A percentile compares a stretch with the other conserved stretches of the same genome.
Evolutionary conservation across 1,140 invertebrate genomes (phyloP).

Genomic region (Sinonovacula constricta): DNA sequence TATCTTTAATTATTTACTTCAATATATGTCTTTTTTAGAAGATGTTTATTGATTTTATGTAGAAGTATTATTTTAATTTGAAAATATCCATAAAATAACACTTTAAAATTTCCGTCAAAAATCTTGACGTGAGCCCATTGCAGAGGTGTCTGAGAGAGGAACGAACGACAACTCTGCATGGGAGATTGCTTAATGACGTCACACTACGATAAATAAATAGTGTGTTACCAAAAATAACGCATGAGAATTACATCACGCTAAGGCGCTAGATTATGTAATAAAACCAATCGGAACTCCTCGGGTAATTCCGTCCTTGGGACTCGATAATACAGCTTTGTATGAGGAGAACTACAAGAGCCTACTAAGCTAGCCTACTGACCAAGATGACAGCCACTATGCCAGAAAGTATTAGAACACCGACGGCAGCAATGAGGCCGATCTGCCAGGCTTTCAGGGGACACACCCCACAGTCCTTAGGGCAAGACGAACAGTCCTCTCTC

Average conservation of each 20-base stretch:
- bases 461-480: constrained; percentile 67
- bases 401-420: constrained; percentile 33
- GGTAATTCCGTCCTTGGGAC: not conserved
- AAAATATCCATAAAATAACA: too few relatives aligned
- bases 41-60: too few relatives aligned
- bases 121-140: too few relatives aligned
- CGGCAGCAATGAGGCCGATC: constrained; percentile 58
- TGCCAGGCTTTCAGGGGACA: constrained; percentile 65
- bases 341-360: not conserved
- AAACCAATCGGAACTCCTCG: not conserved
- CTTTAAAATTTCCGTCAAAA: too few relatives aligned
- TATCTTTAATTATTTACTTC: too few relatives aligned
- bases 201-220: not conserved
- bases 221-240: not conserved
- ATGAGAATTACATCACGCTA: not conserved
- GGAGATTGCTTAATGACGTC: too few relatives aligned
- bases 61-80: too few relatives aligned
- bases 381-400: constrained; percentile 40
- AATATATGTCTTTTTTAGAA: too few relatives aligned
- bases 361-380: constrained; percentile 42
- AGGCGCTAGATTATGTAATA: not conserved
- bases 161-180: too few relatives aligned
- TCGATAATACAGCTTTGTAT: not conserved
- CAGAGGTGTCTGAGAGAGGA: too few relatives aligned
- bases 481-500: constrained; percentile 65